Evolutionary conservation across 2,888 invertebrate genomes (phyloP).

Genomic region (Desoria tigrina): DNA sequence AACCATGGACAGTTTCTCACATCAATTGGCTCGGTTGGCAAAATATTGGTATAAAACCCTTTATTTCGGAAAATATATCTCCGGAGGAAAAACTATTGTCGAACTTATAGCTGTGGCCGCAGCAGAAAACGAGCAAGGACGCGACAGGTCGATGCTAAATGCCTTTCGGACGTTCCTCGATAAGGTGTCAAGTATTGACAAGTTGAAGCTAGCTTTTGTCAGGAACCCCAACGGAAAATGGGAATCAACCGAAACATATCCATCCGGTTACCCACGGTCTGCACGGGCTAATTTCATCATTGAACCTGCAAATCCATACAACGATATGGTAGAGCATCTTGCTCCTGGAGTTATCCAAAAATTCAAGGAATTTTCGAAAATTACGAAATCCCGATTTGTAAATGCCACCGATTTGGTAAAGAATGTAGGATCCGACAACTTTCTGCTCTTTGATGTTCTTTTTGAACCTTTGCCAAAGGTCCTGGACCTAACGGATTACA

Average conservation of each 20-base stretch:
- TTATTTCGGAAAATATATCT: background rate
- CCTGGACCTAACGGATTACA: too few species aligned
- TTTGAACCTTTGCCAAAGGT: too few species aligned
- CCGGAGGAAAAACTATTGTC: background rate
- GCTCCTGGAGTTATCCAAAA: background rate
- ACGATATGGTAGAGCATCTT: background rate
- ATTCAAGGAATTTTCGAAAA: background rate
- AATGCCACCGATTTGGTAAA: too few species aligned
- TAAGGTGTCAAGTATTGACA: background rate
- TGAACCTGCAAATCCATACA: background rate
- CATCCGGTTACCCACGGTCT: background rate
- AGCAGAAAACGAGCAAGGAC: background rate
- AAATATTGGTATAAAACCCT: background rate
- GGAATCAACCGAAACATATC: too few species aligned
- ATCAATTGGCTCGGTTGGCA: background rate
- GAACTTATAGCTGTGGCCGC: background rate
- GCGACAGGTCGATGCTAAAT: background rate
- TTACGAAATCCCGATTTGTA: too few species aligned
- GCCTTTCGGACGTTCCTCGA: background rate
- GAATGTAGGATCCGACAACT: too few species aligned
- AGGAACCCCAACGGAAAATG: background rate
- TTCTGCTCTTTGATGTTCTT: too few species aligned
- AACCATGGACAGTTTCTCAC: background rate
- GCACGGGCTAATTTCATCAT: background rate
- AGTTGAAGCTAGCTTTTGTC: background rate